Conservation (phyloP, 2,888 invertebrate genomes). For the Spilarctia lutea region DNA sequence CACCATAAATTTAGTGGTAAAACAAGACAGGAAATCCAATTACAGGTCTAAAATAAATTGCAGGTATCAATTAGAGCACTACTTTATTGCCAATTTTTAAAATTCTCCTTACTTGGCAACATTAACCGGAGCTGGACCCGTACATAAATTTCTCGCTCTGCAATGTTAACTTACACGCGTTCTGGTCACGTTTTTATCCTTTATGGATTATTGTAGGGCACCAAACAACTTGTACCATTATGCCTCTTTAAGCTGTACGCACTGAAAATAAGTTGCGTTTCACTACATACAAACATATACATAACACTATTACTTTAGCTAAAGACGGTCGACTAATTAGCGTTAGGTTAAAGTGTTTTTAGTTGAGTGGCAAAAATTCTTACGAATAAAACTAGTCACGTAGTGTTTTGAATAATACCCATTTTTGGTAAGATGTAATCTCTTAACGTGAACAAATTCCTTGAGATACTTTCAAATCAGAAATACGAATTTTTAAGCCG, state of each 20-base stretch:
- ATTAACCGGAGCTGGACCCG: constrained; percentile 34
- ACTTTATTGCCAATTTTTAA: constrained; percentile 7
- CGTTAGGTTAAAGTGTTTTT: not conserved
- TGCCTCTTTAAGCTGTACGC: constrained; percentile 39
- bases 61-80: not conserved
- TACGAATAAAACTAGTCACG: no score
- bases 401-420: no score
- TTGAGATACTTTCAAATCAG: no score
- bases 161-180: constrained; percentile 44
- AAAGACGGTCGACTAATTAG: not conserved
- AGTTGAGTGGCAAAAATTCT: no score
- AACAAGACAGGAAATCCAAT: not conserved
- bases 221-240: constrained; percentile 47
- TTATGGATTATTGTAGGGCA: constrained; percentile 48
- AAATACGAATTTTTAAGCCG: no score
- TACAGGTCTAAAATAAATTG: not conserved
- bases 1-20: not conserved
- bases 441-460: no score
- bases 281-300: constrained; percentile 14
- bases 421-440: no score
- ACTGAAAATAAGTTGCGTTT: constrained; percentile 29
- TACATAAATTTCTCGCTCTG: constrained; percentile 39
- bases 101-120: constrained; percentile 36
- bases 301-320: not conserved
- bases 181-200: constrained; percentile 53